These are phyloP conservation scores for Ormyrus labotus DNA, from an alignment of 2,888 invertebrate species.

Conservation along the genomic window DNA sequence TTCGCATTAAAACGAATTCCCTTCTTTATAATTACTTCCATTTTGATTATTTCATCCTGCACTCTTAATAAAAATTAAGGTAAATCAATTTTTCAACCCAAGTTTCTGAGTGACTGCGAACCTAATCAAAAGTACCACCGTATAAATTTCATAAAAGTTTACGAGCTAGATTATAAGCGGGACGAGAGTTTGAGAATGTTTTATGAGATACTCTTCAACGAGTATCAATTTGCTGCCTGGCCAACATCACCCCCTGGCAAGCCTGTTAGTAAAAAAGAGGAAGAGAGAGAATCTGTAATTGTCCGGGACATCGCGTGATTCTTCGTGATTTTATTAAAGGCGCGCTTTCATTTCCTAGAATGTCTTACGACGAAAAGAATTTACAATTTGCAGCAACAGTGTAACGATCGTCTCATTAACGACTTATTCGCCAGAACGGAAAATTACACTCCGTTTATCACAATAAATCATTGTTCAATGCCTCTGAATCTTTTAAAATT, in stretches of 20 bases:
- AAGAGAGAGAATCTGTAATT: constrained; percentile 20
- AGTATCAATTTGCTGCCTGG: constrained; percentile 30
- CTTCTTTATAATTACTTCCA: too few species aligned
- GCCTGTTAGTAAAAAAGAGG: constrained; percentile 9
- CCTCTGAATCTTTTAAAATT: too few species aligned
- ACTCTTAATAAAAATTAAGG: too few species aligned
- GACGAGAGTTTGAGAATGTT: constrained; percentile 29
- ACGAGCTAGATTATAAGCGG: constrained; percentile 16
- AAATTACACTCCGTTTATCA: too few species aligned
- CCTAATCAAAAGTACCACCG: constrained; percentile 7
- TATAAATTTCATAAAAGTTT: constrained; percentile 36
- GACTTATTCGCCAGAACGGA: too few species aligned
- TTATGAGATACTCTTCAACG: constrained; percentile 26
- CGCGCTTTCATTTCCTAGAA: not conserved
- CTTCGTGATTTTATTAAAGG: constrained; percentile 25
- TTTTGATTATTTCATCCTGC: too few species aligned
- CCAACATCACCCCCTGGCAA: constrained; percentile 4
- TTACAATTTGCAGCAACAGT: too few species aligned
- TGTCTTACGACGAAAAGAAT: too few species aligned
- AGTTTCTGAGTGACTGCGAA: not conserved
- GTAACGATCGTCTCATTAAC: too few species aligned
- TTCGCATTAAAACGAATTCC: too few species aligned
- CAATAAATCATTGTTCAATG: too few species aligned
- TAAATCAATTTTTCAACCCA: too few species aligned
- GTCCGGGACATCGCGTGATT: constrained; percentile 28